Evolutionary conservation across 2,797 vertebrate genomes (phyloP).

Genomic region (Echiichthys vipera): DNA sequence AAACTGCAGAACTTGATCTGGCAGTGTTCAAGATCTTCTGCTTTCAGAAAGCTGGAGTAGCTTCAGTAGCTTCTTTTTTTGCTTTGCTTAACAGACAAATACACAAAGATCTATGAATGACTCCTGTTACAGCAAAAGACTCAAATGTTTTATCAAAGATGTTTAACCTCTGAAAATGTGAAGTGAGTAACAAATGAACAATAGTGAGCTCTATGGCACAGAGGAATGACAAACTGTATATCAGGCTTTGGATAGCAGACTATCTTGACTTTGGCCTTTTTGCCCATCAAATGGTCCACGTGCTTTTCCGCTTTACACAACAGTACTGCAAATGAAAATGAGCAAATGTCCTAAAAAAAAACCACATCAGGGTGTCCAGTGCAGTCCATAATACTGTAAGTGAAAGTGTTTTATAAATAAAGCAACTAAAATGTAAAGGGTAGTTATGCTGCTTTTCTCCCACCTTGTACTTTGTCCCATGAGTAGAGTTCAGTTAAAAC

Average conservation of each 20-base stretch:
- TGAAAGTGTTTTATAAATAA: no score
- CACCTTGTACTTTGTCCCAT: slow-evolving; percentile 48
- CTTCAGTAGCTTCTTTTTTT: slow-evolving; percentile 21
- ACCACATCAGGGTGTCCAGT: neutral
- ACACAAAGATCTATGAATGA: slow-evolving; percentile 4
- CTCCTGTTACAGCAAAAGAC: slow-evolving; percentile 4
- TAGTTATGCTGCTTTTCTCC: slow-evolving; percentile 38
- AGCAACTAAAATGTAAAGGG: slow-evolving; percentile 26
- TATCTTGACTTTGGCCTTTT: no score
- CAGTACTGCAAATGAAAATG: neutral
- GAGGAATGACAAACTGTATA: neutral
- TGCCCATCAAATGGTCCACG: neutral
- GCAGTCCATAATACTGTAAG: neutral
- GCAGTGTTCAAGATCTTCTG: slow-evolving; percentile 27
- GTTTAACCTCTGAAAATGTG: slow-evolving; percentile 9
- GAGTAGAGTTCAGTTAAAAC: slow-evolving; percentile 62
- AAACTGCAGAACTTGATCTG: slow-evolving; percentile 23
- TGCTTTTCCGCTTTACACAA: neutral
- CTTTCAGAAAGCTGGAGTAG: slow-evolving; percentile 35
- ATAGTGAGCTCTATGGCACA: neutral
- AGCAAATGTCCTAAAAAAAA: neutral
- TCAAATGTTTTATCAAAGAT: slow-evolving; percentile 27
- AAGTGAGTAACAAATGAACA: slow-evolving; percentile 2
- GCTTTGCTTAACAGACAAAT: slow-evolving; percentile 6
- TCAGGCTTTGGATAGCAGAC: no score